Evolutionary conservation across 2,113 vertebrate species (phyloP).

Genomic region (Gobius niger): DNA sequence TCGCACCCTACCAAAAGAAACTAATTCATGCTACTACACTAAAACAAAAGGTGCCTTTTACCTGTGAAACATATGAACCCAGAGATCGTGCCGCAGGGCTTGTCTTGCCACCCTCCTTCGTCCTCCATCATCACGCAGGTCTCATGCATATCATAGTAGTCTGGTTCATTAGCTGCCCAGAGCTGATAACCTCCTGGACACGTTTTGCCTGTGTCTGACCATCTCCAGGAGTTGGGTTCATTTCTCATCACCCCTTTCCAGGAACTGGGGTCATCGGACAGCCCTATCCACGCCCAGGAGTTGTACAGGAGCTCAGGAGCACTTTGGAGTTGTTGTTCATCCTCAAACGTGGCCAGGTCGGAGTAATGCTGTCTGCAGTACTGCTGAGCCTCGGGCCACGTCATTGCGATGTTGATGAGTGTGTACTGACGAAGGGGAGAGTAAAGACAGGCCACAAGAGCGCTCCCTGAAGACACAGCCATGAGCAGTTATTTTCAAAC

Average conservation of each 20-base stretch:
- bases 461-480: background rate
- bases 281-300: conserved; percentile 28
- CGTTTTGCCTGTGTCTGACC: conserved; percentile 11
- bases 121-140: accelerated
- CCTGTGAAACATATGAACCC: conserved; percentile 14
- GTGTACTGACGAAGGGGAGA: background rate
- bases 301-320: accelerated
- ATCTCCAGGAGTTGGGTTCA: conserved; percentile 35
- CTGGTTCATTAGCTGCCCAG: accelerated
- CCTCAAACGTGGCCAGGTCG: too few relatives aligned
- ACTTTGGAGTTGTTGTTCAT: background rate
- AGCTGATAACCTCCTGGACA: background rate
- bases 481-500: too few relatives aligned
- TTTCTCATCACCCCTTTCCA: conserved; percentile 17
- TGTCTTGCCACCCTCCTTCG: background rate
- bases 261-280: conserved; percentile 14
- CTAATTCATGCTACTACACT: too few relatives aligned
- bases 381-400: conserved; percentile 23
- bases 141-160: background rate
- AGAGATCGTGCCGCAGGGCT: accelerated
- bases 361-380: too few relatives aligned
- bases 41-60: too few relatives aligned
- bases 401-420: too few relatives aligned
- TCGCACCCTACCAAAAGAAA: too few relatives aligned
- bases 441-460: background rate